Base-by-base conservation (phyloP, 2,113 vertebrate genomes). In the Sinocyclocheilus rhinocerous region DNA sequence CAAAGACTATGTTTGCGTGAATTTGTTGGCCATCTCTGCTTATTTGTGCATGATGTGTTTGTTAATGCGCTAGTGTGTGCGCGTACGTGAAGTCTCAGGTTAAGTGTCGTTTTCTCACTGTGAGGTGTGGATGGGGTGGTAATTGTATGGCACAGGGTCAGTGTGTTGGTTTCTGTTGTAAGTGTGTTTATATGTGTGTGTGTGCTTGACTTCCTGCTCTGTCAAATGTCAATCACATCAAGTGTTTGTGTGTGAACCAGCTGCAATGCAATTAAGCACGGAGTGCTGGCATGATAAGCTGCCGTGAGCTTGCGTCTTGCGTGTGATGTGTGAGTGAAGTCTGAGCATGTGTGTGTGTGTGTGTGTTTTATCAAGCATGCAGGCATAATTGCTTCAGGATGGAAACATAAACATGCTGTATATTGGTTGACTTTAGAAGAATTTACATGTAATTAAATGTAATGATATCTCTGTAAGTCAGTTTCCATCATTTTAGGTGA, bases 221-320 rank as follows among this genome's bases (percentile, higher is more conserved):
- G 77, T 57, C 52, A 86, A 86, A 63, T 81, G 69, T 65, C 85
- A 81, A 10, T 81, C 85, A 86, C 48, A 81, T 70, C n/a, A 73
- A 45, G 76, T 78, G 75, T 45, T 69, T 72, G 67, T 78, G 67
- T 80, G 65, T 79, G 63, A 85, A 63, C 70, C 42, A 77, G 61
- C 18, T 26, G 20, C 20, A 12, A 61, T 72, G 77, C 80, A 82
- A 80, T 86, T 86, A 59, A 70, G 33, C 76, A 86, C 22, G 33
- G 13, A 13, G 22, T 33, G 80, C 50, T 86, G 59, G 50, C 16
- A 4, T 70, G 61, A 79, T 85, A 65, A 70, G 45, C 63, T 22
- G 12, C 39, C 75, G 10, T 85, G 45, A 72, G 76, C 78, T 70
- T 80, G 26, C 63, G 77, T 42, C 29, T 33, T 36, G 39, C 16